Evolutionary conservation across 2,113 vertebrate species (phyloP).

Genomic region (Hippotragus niger): DNA sequence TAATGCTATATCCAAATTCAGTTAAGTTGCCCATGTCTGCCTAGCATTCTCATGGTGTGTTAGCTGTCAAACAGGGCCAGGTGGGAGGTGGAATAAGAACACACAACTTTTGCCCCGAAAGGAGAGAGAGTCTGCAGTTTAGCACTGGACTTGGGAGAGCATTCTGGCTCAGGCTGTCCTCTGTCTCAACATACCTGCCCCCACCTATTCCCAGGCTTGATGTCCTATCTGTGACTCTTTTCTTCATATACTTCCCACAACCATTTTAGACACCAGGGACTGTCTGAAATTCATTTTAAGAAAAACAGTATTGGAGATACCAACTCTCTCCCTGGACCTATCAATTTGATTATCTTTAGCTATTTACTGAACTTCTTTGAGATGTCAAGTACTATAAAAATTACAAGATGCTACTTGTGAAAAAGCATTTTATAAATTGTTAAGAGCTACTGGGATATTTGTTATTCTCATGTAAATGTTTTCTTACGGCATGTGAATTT

Average conservation of each 20-base stretch:
- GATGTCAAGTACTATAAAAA: neutral
- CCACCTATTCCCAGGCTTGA: neutral
- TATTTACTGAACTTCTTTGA: neutral
- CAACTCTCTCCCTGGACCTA: neutral
- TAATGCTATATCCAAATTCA: neutral
- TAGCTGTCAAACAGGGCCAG: neutral
- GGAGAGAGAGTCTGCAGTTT: neutral
- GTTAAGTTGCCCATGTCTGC: neutral
- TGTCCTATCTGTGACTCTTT: neutral
- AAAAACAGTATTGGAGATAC: neutral
- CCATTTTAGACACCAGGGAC: neutral
- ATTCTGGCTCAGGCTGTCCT: rapidly evolving
- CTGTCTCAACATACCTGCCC: rapidly evolving
- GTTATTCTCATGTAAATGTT: neutral
- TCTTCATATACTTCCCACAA: neutral
- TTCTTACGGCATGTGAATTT: neutral
- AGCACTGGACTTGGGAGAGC: no score
- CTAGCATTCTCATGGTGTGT: rapidly evolving
- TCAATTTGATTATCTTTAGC: neutral
- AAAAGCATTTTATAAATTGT: neutral
- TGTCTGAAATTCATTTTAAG: neutral
- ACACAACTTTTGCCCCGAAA: neutral
- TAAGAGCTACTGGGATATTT: neutral
- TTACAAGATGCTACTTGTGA: neutral
- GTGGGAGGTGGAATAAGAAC: neutral